phyloP scores from a whole-genome alignment of 1,140 invertebrate genomes.

The Bombus haemorrhoidalis region DNA sequence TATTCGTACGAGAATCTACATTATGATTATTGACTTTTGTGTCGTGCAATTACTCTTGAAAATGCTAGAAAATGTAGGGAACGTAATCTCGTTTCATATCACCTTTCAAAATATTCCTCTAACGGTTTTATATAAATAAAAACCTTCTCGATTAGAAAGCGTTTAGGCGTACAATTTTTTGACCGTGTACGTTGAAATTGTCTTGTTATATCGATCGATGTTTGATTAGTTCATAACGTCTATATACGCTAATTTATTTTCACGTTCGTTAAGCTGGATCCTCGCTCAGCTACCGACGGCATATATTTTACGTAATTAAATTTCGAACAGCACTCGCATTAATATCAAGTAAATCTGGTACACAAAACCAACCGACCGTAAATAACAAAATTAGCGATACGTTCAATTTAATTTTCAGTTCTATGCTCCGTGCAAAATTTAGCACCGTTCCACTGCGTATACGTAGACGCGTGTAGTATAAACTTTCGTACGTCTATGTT shows the following conservation, averaged over 20 bases:
- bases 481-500: neutral
- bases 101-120: too few relatives aligned
- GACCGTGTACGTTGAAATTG: fast-evolving
- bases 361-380: neutral
- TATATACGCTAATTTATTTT: neutral
- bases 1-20: neutral
- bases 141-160: too few relatives aligned
- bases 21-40: neutral
- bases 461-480: neutral
- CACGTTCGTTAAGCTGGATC: neutral
- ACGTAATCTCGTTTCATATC: too few relatives aligned
- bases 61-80: too few relatives aligned
- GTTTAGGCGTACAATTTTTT: too few relatives aligned
- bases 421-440: neutral
- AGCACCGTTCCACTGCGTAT: neutral
- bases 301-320: constrained; percentile 8
- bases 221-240: neutral
- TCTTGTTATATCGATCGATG: neutral
- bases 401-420: neutral
- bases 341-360: neutral
- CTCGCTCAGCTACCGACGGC: neutral
- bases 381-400: neutral
- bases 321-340: neutral
- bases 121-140: too few relatives aligned
- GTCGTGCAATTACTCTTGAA: too few relatives aligned